Base-by-base conservation (phyloP, 2,797 vertebrate species). In the Siniperca undulata region DNA sequence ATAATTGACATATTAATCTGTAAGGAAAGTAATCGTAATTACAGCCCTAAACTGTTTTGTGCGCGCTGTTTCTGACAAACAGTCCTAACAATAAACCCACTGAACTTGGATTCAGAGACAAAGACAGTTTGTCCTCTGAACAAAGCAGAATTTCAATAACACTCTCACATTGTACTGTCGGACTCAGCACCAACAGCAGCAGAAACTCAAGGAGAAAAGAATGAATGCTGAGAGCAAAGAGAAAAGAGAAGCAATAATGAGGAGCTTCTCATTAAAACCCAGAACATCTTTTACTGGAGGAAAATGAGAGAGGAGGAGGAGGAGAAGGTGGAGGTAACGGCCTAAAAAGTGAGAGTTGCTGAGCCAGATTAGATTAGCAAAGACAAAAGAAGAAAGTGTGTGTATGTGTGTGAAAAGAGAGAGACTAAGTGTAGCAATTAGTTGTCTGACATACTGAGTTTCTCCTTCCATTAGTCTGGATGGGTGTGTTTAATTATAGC, bases 341-440 rank as follows among this genome's bases (percentile, higher is more conserved):
- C 73, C 83, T 84, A 69, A 79, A 46, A 80, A 79, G 84, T 67
- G 53, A 84, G 76, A 88, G 79, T 81, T 73, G 71, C 83, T 72
- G 77, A 88, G 81, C 73, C 78, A 84, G 88, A 90, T 91, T 87
- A 87, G 85, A 90, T 88, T 85, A 82, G 64, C 64, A 74, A 81
- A 90, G 83, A 84, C 77, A 85, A 80, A 91, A 74, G 85, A 36
- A 74, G 66, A 67, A 36, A 65, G 74, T 48, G 78, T 55, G 71
- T 82, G 74, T 74, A 7, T 71, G 75, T 87, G 89, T 27, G 56
- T 46, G 50, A 1, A 19, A 44, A 66, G 50, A 56, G 73, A 77
- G 82, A 90, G 88, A 90, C 84, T 19, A 89, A 88, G 92, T 91
- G 89, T 66, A 83, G 90, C 81, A 91, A 92, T 94, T 90, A 88